phyloP scores from a whole-genome alignment of 2,888 invertebrate species.

The Esperia sulphurella region DNA sequence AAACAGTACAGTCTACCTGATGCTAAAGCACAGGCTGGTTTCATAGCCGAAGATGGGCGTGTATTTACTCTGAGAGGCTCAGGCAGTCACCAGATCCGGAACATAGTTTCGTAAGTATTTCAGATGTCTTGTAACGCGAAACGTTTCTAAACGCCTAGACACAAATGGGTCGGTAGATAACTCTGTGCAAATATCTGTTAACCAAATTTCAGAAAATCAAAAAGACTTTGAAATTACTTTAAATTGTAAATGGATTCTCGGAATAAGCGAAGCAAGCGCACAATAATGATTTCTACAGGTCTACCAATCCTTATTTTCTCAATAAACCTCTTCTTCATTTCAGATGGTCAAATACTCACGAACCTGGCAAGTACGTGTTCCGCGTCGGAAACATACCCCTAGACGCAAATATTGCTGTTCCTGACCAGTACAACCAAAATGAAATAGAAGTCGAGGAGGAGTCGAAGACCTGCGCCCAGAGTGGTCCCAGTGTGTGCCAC shows the following conservation, averaged over 20 bases:
- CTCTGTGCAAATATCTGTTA: too few species aligned
- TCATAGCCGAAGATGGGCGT: slow-evolving; percentile 90
- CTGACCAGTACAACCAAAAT: slow-evolving; percentile 79
- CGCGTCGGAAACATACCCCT: slow-evolving; percentile 85
- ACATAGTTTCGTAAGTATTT: slow-evolving; percentile 84
- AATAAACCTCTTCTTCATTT: slow-evolving; percentile 28
- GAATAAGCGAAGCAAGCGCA: too few species aligned
- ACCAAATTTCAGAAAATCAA: too few species aligned
- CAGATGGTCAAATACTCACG: slow-evolving; percentile 92
- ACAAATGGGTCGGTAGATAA: too few species aligned
- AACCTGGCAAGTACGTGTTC: slow-evolving; percentile 92
- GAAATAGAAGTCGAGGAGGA: slow-evolving; percentile 67
- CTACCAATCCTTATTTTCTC: background rate
- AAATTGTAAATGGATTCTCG: too few species aligned
- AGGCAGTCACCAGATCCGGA: slow-evolving; percentile 92
- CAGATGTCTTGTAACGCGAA: background rate
- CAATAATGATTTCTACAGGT: too few species aligned
- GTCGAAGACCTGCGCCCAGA: slow-evolving; percentile 79
- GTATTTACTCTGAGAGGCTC: slow-evolving; percentile 89
- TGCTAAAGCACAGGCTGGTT: slow-evolving; percentile 95
- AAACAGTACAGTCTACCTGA: slow-evolving; percentile 90
- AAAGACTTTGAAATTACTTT: too few species aligned
- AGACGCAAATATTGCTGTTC: slow-evolving; percentile 82
- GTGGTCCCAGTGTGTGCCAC: slow-evolving; percentile 87
- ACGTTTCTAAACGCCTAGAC: too few species aligned